Evolutionary conservation across 1,140 invertebrate species (phyloP).

Genomic region (Drosophila serrata): DNA sequence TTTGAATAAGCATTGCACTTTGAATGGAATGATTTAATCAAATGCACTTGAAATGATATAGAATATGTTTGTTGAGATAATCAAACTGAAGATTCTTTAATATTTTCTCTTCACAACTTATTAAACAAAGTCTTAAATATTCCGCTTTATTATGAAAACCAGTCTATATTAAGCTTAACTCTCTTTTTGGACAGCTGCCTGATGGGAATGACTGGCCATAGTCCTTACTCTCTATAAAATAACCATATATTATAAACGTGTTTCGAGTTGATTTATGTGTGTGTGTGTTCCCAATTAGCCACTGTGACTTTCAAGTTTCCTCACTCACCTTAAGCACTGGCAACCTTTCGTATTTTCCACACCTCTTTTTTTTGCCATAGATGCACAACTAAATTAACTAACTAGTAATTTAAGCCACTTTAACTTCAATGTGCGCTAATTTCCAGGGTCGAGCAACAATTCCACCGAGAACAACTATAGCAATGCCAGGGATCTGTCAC

Average conservation of each 20-base stretch:
- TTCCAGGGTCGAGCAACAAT: constrained; percentile 72
- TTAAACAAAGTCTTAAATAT: neutral
- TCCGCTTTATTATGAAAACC: neutral
- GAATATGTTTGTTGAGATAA: neutral
- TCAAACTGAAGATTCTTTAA: neutral
- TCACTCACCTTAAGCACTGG: constrained; percentile 32
- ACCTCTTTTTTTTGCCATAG: neutral
- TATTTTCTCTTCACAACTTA: neutral
- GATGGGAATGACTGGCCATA: constrained; percentile 52
- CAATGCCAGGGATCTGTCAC: constrained; percentile 93
- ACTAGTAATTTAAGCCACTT: constrained; percentile 2
- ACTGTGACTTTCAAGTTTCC: constrained; percentile 69
- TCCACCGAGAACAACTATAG: constrained; percentile 93
- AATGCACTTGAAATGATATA: neutral
- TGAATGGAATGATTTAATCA: neutral
- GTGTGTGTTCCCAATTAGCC: constrained; percentile 64
- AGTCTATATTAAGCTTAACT: neutral
- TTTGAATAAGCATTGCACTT: neutral
- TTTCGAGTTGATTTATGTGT: neutral
- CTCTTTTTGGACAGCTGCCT: constrained; percentile 40
- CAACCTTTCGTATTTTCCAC: constrained; percentile 19
- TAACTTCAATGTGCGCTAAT: constrained; percentile 15
- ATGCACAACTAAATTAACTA: neutral
- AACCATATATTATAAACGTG: neutral
- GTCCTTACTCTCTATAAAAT: no score